Conservation (phyloP, 2,797 vertebrate species). For the Bradypodion ventrale region DNA sequence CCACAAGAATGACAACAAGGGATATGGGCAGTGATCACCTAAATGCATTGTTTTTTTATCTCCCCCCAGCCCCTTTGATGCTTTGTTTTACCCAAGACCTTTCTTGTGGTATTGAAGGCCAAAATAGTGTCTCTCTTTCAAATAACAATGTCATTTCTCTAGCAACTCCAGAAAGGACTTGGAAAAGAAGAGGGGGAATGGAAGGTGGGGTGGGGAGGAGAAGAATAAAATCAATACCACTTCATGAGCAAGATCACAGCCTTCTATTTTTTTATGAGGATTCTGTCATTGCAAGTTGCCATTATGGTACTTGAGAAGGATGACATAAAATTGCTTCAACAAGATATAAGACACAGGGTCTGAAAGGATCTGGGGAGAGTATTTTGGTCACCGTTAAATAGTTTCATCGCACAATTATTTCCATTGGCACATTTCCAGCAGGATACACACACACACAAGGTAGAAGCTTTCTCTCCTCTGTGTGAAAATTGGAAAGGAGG, state of each 20-base stretch:
- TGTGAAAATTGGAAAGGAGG: conserved; percentile 57
- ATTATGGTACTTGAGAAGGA: conserved; percentile 85
- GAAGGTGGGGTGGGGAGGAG: neutral
- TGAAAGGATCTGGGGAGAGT: conserved; percentile 84
- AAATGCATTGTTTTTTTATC: conserved; percentile 81
- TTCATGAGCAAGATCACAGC: conserved; percentile 81
- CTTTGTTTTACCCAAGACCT: conserved; percentile 77
- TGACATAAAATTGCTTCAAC: conserved; percentile 82
- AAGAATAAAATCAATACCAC: conserved; percentile 80
- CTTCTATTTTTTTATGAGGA: conserved; percentile 82
- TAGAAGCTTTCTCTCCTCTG: conserved; percentile 62
- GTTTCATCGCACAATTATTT: conserved; percentile 83
- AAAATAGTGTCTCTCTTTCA: conserved; percentile 75
- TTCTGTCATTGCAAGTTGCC: conserved; percentile 84
- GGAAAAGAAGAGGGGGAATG: conserved; percentile 10
- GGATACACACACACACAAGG: conserved; percentile 61
- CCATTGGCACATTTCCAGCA: conserved; percentile 81
- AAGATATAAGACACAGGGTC: conserved; percentile 82
- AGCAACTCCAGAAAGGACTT: conserved; percentile 79
- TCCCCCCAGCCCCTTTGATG: conserved; percentile 69
- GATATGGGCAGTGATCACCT: conserved; percentile 76
- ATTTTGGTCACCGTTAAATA: conserved; percentile 85
- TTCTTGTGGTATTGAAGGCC: conserved; percentile 81
- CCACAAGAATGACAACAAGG: conserved; percentile 73
- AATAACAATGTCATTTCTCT: conserved; percentile 80